Evolutionary conservation across 2,113 vertebrate genomes (phyloP).

Genomic region (Colinus virginianus): DNA sequence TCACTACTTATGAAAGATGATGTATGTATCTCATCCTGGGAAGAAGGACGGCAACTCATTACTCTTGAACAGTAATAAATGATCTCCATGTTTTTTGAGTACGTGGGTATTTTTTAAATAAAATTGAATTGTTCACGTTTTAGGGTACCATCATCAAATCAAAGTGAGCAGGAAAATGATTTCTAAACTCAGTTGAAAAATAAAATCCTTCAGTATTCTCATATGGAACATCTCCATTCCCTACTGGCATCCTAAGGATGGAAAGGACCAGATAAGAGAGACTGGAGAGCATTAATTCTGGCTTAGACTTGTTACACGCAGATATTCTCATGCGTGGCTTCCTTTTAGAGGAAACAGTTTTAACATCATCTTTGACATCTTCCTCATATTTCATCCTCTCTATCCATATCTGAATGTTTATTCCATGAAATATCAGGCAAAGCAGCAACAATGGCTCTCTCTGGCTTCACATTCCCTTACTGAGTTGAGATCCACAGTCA

Average conservation of each 20-base stretch:
- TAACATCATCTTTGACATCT: neutral
- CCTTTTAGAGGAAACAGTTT: neutral
- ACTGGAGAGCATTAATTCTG: neutral
- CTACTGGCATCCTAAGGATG: neutral
- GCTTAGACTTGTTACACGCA: neutral
- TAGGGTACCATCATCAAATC: neutral
- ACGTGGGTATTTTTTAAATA: conserved; percentile 1
- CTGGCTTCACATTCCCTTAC: neutral
- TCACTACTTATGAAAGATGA: neutral
- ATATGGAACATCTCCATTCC: neutral
- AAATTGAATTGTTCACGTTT: neutral
- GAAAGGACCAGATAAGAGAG: neutral
- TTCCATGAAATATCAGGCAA: neutral
- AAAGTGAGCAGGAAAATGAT: neutral
- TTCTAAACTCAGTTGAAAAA: conserved; percentile 1
- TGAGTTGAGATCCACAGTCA: neutral
- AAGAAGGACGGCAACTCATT: conserved; percentile 42
- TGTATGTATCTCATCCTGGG: neutral
- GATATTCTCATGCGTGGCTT: neutral
- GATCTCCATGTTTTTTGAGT: neutral
- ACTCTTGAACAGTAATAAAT: conserved; percentile 16
- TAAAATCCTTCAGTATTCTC: neutral
- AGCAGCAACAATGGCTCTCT: neutral
- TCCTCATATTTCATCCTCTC: neutral
- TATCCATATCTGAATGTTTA: neutral